Conservation (phyloP, 2,888 invertebrate genomes). For the Melanchra persicariae region DNA sequence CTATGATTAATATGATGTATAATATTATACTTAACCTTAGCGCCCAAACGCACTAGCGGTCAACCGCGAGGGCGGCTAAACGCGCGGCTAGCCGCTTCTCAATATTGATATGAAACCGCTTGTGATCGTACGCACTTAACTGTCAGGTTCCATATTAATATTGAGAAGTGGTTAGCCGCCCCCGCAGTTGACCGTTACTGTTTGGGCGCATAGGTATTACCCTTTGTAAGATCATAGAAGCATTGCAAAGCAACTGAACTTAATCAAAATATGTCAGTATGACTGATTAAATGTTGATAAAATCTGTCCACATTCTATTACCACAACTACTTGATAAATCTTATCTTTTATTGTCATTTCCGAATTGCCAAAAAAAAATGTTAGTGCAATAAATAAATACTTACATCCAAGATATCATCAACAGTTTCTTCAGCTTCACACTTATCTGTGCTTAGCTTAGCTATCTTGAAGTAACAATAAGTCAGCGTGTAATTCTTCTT, state of each 20-base stretch:
- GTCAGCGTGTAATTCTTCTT: constrained; percentile 96
- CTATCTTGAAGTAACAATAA: constrained; percentile 97
- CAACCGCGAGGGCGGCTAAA: too few relatives aligned
- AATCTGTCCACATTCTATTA: neutral
- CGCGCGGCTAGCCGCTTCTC: too few relatives aligned
- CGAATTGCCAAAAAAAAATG: neutral
- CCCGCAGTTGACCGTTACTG: too few relatives aligned
- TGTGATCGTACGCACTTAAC: too few relatives aligned
- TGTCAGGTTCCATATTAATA: too few relatives aligned
- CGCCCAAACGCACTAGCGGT: too few relatives aligned
- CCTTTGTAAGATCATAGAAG: neutral
- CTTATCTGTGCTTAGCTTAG: constrained; percentile 98
- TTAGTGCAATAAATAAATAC: constrained; percentile 52
- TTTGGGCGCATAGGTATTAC: too few relatives aligned
- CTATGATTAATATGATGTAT: neutral
- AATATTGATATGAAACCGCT: too few relatives aligned
- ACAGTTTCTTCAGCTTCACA: constrained; percentile 99
- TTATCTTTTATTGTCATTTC: constrained; percentile 17
- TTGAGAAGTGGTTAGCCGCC: too few relatives aligned
- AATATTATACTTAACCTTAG: too few relatives aligned
- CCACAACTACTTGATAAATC: neutral
- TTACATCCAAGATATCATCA: constrained; percentile 98
- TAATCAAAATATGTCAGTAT: constrained; percentile 21
- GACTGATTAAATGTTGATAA: constrained; percentile 26
- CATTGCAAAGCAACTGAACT: neutral